Evolutionary conservation across 2,797 vertebrate species (phyloP).

Genomic region (Xiphophorus birchmanni): DNA sequence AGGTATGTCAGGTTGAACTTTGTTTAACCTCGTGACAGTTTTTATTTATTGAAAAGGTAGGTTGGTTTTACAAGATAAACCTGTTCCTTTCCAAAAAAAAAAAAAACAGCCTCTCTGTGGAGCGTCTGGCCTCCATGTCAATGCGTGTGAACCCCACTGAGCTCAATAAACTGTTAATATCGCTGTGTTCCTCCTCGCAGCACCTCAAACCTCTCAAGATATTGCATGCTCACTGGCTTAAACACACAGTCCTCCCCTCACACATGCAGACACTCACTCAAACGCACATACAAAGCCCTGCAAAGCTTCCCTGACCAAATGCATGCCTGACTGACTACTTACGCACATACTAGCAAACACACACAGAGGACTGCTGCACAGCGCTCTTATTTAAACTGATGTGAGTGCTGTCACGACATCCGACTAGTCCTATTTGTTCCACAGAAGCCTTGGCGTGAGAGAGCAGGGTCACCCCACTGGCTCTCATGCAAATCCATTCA

Average conservation of each 20-base stretch:
- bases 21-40: constrained; percentile 53
- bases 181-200: constrained; percentile 47
- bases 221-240: constrained; percentile 78
- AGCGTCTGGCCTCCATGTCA: constrained; percentile 44
- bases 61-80: constrained; percentile 61
- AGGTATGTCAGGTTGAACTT: constrained; percentile 55
- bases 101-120: constrained; percentile 19
- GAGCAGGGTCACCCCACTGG: constrained; percentile 78
- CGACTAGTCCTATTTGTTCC: constrained; percentile 80
- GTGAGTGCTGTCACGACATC: constrained; percentile 89
- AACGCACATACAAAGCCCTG: constrained; percentile 50
- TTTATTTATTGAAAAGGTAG: constrained; percentile 64
- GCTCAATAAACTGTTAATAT: constrained; percentile 73
- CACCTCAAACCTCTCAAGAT: constrained; percentile 53
- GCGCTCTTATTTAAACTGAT: constrained; percentile 83
- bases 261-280: constrained; percentile 25
- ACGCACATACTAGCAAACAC: constrained; percentile 38
- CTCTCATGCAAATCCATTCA: constrained; percentile 84
- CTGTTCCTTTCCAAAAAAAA: constrained; percentile 60
- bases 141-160: constrained; percentile 53
- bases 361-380: constrained; percentile 62
- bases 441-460: constrained; percentile 83
- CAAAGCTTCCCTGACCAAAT: constrained; percentile 70
- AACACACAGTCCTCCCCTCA: constrained; percentile 39
- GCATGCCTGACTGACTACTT: constrained; percentile 69